Evolutionary conservation across 2,888 invertebrate species (phyloP), one percentile per base, ranked within the genome.

Genomic region (Cabera pusaria): DNA sequence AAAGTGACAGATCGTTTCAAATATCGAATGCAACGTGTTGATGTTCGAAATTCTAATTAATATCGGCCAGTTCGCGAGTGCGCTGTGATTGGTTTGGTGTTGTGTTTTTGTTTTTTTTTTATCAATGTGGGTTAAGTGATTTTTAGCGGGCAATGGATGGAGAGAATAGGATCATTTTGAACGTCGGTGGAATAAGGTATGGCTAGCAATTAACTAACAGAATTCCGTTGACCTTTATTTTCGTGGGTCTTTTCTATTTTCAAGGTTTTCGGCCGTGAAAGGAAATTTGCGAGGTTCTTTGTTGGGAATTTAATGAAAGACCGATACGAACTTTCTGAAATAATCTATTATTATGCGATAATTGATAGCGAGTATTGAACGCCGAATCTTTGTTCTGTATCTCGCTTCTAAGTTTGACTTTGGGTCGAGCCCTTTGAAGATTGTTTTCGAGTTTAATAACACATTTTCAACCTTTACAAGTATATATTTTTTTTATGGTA

Each of bases 151-250:
- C 71, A 42, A 95, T 95, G 95, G 96, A 96, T 92, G 94, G 96
- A 56, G 97, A 97, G 90, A 97, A 97, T 85, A 93, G 97, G 72
- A 96, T 97, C 68, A 96, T 97, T 79, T 91, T 97, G 73, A 97
- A 97, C 90, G 97, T 97, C 73, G 97, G 97, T 52, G 97, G 97
- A 50, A 97, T 97, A 77, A 92, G 96, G 85, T 95, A 56, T 5
- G 37, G 38, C 6, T 6, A 25, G 18, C 32, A 36, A 32, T 32
- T 44, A 43, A 21, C 9, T 21, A 28, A 22, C 22, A 24, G 27
- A 20, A 36, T 37, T 33, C 28, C 25, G 19, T 28, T 4, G 2
- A 38, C 43, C 38, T 18, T 18, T 24, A 27, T 39, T 10, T 26
- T 20, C 25, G 25, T 20, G 16, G 18, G 11, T 9, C 17, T 33